Conservation (phyloP, 2,797 vertebrate species). For the Catostomus latipinnis region DNA sequence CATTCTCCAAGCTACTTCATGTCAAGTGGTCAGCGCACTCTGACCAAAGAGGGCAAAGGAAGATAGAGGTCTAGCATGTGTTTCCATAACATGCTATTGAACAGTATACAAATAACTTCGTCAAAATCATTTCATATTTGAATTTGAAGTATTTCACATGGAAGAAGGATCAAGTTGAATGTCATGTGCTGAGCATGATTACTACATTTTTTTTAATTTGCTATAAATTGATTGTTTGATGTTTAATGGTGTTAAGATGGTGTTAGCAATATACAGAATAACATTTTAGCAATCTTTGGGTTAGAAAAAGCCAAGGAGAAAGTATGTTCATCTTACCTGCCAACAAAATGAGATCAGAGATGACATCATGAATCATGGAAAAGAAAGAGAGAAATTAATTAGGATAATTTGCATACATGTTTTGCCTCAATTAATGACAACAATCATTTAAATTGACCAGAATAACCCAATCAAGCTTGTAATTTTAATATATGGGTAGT, state of each 20-base stretch:
- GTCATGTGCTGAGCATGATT: not conserved
- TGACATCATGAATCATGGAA: conserved; percentile 28
- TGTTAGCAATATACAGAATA: not conserved
- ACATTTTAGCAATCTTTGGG: conserved; percentile 12
- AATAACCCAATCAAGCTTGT: not conserved
- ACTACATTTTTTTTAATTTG: conserved; percentile 13
- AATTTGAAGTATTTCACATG: no score
- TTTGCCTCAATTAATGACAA: not conserved
- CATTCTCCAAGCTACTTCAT: not conserved
- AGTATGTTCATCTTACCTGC: conserved; percentile 31
- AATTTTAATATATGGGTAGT: no score
- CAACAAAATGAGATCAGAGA: conserved; percentile 3
- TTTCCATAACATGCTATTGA: not conserved
- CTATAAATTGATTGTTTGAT: conserved; percentile 10
- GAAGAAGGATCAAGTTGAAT: no score
- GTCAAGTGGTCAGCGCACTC: conserved; percentile 1
- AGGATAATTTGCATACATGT: not conserved
- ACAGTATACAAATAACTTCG: no score
- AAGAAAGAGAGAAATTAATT: conserved; percentile 28
- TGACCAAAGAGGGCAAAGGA: not conserved
- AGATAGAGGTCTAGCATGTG: not conserved
- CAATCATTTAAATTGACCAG: not conserved
- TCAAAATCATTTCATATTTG: no score
- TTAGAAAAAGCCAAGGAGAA: not conserved
- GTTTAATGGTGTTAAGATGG: conserved; percentile 3